Evolutionary conservation across 2,113 vertebrate species (phyloP).

Genomic region (Cyrtonyx montezumae): DNA sequence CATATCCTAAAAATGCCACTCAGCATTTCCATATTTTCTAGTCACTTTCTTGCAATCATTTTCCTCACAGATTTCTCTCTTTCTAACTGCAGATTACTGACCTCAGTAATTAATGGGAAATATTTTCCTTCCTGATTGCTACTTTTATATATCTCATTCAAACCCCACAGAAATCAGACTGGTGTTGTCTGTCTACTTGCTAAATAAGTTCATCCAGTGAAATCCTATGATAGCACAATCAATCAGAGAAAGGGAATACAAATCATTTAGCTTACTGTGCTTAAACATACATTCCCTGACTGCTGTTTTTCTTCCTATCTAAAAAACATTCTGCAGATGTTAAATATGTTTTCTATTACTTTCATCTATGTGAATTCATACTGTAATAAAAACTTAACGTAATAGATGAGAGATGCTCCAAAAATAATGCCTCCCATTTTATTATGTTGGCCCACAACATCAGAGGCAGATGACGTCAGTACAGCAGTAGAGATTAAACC

Average conservation of each 20-base stretch:
- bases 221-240: background rate
- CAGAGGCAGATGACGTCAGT: no score
- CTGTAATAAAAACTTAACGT: background rate
- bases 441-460: no score
- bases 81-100: background rate
- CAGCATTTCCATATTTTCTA: background rate
- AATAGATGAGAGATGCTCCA: no score
- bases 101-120: background rate
- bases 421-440: no score
- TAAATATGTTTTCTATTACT: background rate
- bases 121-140: background rate
- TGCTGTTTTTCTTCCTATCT: background rate
- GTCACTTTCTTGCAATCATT: background rate
- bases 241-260: background rate
- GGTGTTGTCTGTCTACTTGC: background rate
- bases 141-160: background rate
- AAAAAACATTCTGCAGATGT: background rate
- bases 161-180: background rate
- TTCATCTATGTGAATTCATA: background rate
- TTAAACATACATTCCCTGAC: background rate
- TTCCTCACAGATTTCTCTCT: background rate
- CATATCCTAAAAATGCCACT: background rate
- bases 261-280: background rate
- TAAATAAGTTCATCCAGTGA: background rate
- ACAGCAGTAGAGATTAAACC: no score